Evolutionary conservation across 2,113 vertebrate genomes (phyloP).

Genomic region (Numida meleagris): DNA sequence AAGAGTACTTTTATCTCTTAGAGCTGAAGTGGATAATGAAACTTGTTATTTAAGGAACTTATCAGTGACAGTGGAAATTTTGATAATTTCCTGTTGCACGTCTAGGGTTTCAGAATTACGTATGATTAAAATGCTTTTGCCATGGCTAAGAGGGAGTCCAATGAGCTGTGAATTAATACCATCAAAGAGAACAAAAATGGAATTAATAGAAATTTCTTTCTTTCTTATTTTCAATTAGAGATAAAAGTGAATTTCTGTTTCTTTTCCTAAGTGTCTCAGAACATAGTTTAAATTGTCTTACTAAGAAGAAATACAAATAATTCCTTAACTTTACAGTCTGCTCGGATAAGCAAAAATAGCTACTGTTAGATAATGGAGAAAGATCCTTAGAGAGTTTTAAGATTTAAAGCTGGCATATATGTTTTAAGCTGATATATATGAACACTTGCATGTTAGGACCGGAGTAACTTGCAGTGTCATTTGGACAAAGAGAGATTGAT

Average conservation of each 20-base stretch:
- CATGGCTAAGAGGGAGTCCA: not conserved
- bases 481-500: not conserved
- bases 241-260: constrained; percentile 31
- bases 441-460: not conserved
- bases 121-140: constrained; percentile 26
- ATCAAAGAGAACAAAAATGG: not conserved
- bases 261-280: not conserved
- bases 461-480: not conserved
- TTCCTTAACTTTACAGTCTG: not conserved
- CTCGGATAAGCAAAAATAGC: constrained; percentile 4
- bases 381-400: not conserved
- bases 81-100: not conserved
- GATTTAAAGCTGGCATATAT: not conserved
- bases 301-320: not conserved
- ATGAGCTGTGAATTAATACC: not conserved
- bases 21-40: constrained; percentile 35
- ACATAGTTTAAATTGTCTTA: not conserved
- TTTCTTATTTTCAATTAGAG: constrained; percentile 21
- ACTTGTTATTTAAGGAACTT: constrained; percentile 43
- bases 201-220: constrained; percentile 11
- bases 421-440: not conserved
- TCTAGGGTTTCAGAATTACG: constrained; percentile 16
- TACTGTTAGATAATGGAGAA: not conserved
- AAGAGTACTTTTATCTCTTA: constrained; percentile 41
- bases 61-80: not conserved